phyloP scores from a whole-genome alignment of 2,888 invertebrate species.

The Chrysodeixis includens region DNA sequence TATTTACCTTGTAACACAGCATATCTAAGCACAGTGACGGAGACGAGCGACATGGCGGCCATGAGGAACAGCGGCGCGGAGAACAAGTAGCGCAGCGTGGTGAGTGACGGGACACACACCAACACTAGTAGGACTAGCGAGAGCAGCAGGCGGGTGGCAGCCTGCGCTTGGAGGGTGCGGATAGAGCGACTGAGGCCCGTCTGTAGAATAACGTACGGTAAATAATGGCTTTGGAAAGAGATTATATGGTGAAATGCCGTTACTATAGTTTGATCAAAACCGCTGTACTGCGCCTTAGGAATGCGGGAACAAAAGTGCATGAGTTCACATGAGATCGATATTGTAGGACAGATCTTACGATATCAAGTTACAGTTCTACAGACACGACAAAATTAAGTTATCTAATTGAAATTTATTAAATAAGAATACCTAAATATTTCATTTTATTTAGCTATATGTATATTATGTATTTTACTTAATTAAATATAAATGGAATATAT shows the following conservation, averaged over 20 bases:
- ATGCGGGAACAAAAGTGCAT: too few species aligned
- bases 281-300: too few species aligned
- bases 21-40: slow-evolving; percentile 67
- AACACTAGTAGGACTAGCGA: slow-evolving; percentile 49
- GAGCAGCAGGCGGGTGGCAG: slow-evolving; percentile 70
- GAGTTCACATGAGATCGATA: too few species aligned
- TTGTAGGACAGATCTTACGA: too few species aligned
- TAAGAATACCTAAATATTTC: too few species aligned
- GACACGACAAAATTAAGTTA: too few species aligned
- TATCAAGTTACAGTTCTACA: too few species aligned
- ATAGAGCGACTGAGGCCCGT: slow-evolving; percentile 74
- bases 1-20: slow-evolving; percentile 70
- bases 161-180: slow-evolving; percentile 72
- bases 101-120: slow-evolving; percentile 57
- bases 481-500: too few species aligned
- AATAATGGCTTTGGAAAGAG: neutral
- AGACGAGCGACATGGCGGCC: slow-evolving; percentile 59
- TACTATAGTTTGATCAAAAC: too few species aligned
- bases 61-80: slow-evolving; percentile 69
- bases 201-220: slow-evolving; percentile 58
- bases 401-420: too few species aligned
- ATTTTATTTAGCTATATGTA: too few species aligned
- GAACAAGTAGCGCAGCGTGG: slow-evolving; percentile 69
- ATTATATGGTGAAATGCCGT: neutral
- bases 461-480: too few species aligned